phyloP scores from a whole-genome alignment of 1,140 invertebrate genomes.

The Drosophila sproati region DNA sequence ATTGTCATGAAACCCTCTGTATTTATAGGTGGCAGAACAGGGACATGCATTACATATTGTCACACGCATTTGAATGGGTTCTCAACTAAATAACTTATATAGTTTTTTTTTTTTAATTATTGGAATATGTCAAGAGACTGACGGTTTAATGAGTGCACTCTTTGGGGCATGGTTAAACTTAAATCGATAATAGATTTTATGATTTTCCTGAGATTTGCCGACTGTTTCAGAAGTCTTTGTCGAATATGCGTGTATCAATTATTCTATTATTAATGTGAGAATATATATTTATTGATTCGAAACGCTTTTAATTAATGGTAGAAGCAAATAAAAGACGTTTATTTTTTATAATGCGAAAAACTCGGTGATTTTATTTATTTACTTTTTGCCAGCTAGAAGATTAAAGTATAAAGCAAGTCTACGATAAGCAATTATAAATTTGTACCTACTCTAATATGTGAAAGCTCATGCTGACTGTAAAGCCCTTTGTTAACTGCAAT shows the following conservation, averaged over 20 bases:
- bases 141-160: not conserved
- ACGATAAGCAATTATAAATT: not conserved
- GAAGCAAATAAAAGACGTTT: no score
- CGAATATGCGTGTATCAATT: no score
- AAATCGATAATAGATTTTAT: not conserved
- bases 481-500: slow-evolving; percentile 64
- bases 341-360: no score
- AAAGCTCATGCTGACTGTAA: slow-evolving; percentile 70
- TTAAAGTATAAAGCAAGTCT: not conserved
- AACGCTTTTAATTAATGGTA: no score
- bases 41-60: not conserved
- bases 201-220: not conserved
- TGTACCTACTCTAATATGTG: slow-evolving; percentile 50
- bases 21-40: not conserved
- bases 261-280: no score
- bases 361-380: not conserved
- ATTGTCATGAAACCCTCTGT: not conserved
- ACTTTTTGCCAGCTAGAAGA: not conserved
- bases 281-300: no score
- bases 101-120: not conserved
- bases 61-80: not conserved
- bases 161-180: no score
- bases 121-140: not conserved
- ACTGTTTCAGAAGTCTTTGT: not conserved
- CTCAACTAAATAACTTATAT: not conserved